phyloP scores from a whole-genome alignment of 1,140 invertebrate species.

The Aethina tumida region DNA sequence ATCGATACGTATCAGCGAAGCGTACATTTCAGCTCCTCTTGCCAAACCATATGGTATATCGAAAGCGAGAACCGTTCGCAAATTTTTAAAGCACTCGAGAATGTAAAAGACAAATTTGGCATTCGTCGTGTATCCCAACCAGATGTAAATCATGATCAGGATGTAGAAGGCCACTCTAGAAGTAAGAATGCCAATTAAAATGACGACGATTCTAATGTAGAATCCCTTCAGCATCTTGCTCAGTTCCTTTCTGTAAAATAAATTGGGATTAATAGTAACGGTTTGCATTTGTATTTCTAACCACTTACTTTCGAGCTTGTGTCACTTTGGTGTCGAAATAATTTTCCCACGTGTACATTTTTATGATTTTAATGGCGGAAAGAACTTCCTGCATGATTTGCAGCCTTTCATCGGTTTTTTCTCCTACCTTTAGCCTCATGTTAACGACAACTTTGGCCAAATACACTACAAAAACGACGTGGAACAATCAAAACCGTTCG shows the following conservation, averaged over 20 bases:
- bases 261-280: not conserved
- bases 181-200: slow-evolving; percentile 43
- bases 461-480: slow-evolving; percentile 54
- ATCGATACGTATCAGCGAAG: slow-evolving; percentile 14
- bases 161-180: slow-evolving; percentile 43
- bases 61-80: slow-evolving; percentile 60
- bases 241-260: slow-evolving; percentile 22
- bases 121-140: slow-evolving; percentile 51
- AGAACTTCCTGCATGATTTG: slow-evolving; percentile 78
- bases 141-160: slow-evolving; percentile 60
- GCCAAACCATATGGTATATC: slow-evolving; percentile 59
- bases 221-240: slow-evolving; percentile 17
- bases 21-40: slow-evolving; percentile 39
- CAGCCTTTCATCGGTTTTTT: slow-evolving; percentile 62
- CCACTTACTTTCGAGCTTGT: slow-evolving; percentile 13
- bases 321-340: slow-evolving; percentile 59
- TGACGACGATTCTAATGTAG: slow-evolving; percentile 19
- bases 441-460: slow-evolving; percentile 33
- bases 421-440: slow-evolving; percentile 12
- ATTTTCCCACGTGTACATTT: slow-evolving; percentile 83
- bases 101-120: slow-evolving; percentile 68
- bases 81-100: slow-evolving; percentile 60
- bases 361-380: slow-evolving; percentile 65
- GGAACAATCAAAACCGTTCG: slow-evolving; percentile 27
- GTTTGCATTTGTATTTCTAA: slow-evolving; percentile 3